Conservation (phyloP, 2,888 invertebrate genomes). For the Euspilapteryx auroguttella region DNA sequence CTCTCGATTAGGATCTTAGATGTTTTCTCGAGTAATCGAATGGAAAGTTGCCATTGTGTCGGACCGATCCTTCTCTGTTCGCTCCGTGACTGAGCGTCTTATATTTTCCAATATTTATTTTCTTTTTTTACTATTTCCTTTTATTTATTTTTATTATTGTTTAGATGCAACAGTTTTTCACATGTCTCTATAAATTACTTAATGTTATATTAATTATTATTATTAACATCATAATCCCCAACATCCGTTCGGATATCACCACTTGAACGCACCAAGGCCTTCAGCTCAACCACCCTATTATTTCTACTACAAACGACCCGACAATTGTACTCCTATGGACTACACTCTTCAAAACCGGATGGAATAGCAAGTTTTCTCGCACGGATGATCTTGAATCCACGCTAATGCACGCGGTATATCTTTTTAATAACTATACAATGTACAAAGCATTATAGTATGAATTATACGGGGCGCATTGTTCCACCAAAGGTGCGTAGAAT, state of each 20-base stretch:
- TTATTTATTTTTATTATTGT: no score
- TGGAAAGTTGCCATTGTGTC: no score
- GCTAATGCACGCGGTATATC: constrained; percentile 41
- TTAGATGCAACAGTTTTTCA: no score
- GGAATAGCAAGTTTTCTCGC: constrained; percentile 34
- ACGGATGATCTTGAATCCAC: constrained; percentile 29
- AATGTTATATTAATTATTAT: no score
- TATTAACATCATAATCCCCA: no score
- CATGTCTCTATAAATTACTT: no score
- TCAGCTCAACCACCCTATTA: background rate
- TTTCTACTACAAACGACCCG: background rate
- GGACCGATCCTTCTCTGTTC: no score
- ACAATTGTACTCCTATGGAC: no score
- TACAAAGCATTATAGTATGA: constrained; percentile 30
- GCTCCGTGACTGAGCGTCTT: no score
- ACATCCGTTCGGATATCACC: background rate
- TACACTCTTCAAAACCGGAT: constrained; percentile 57
- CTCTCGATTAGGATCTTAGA: constrained; percentile 13
- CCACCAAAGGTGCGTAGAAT: constrained; percentile 15
- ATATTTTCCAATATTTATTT: no score
- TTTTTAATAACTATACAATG: constrained; percentile 33
- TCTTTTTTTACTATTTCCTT: no score
- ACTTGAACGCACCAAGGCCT: background rate
- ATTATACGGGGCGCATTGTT: constrained; percentile 17
- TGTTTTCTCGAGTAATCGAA: constrained; percentile 1